phyloP scores from a whole-genome alignment of 2,797 vertebrate genomes.

The Danio albolineatus region DNA sequence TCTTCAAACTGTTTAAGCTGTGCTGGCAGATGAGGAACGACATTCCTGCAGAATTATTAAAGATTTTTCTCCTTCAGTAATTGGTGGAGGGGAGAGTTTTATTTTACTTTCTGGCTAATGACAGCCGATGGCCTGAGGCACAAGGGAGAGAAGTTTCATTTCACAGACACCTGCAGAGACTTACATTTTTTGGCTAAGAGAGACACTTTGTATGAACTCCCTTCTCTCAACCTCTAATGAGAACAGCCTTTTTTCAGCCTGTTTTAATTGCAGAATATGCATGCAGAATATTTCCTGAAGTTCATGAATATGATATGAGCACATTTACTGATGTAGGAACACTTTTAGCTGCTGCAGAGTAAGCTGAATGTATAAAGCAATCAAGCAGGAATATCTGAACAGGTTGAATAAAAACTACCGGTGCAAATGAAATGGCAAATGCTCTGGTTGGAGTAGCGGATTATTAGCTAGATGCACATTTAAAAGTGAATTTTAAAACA shows the following conservation, averaged over 20 bases:
- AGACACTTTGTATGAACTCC: conserved; percentile 12
- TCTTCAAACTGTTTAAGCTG: conserved; percentile 7
- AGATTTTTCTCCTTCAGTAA: conserved; percentile 18
- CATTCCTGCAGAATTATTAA: conserved; percentile 33
- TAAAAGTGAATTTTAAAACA: neutral
- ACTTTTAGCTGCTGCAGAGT: conserved; percentile 4
- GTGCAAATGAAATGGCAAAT: neutral
- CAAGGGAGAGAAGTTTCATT: neutral
- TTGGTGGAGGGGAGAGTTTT: conserved; percentile 11
- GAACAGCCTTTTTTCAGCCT: conserved; percentile 22
- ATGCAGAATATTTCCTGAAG: conserved; percentile 5
- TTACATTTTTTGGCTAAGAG: neutral
- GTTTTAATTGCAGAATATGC: conserved; percentile 29
- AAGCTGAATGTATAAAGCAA: conserved; percentile 30
- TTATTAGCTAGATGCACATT: neutral
- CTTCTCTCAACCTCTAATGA: conserved; percentile 31
- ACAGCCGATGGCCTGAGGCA: conserved; percentile 32
- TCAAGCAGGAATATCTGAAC: conserved; percentile 9
- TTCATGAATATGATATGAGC: conserved; percentile 38
- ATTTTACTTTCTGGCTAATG: conserved; percentile 39
- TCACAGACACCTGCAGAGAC: conserved; percentile 41
- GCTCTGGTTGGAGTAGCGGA: neutral
- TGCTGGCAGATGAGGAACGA: neutral
- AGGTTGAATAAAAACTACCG: neutral
- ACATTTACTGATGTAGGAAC: conserved; percentile 21